Percentiles rank a stretch among this genome's conserved stretches.
Evolutionary conservation across 1,140 invertebrate genomes (phyloP).

Genomic region (Papilio dardanus): DNA sequence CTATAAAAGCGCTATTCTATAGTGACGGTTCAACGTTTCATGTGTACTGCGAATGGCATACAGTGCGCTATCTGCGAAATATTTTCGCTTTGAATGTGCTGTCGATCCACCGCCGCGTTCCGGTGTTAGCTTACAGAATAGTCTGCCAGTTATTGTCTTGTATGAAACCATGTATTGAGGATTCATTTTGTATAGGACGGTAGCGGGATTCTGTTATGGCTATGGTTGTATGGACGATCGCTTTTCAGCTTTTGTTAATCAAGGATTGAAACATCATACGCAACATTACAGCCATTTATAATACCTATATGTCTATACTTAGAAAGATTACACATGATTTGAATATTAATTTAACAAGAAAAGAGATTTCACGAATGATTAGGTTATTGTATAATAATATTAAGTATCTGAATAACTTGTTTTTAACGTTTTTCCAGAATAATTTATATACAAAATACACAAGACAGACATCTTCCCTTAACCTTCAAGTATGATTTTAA

Average conservation of each 20-base stretch:
- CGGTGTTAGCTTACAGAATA: slow-evolving; percentile 20
- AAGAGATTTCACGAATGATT: too few relatives aligned
- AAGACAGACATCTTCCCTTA: too few relatives aligned
- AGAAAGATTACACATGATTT: too few relatives aligned
- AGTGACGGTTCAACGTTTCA: slow-evolving; percentile 19
- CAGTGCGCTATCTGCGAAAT: slow-evolving; percentile 1
- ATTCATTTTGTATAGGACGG: background rate
- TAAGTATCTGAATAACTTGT: too few relatives aligned
- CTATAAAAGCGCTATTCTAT: background rate
- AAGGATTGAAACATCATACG: background rate
- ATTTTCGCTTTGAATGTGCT: slow-evolving; percentile 19
- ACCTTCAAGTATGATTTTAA: background rate
- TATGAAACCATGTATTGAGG: slow-evolving; percentile 17
- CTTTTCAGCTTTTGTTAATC: background rate
- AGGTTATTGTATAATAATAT: too few relatives aligned
- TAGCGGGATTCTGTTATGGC: background rate
- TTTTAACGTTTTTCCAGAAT: too few relatives aligned
- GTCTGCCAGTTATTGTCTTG: slow-evolving; percentile 23
- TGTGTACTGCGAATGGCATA: slow-evolving; percentile 7
- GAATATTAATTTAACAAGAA: too few relatives aligned
- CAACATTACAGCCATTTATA: too few relatives aligned
- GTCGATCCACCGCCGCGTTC: slow-evolving; percentile 12
- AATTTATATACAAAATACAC: too few relatives aligned
- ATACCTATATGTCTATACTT: too few relatives aligned
- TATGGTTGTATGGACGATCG: background rate